phyloP scores from a whole-genome alignment of 2,797 vertebrate genomes.

The Zalophus californianus region DNA sequence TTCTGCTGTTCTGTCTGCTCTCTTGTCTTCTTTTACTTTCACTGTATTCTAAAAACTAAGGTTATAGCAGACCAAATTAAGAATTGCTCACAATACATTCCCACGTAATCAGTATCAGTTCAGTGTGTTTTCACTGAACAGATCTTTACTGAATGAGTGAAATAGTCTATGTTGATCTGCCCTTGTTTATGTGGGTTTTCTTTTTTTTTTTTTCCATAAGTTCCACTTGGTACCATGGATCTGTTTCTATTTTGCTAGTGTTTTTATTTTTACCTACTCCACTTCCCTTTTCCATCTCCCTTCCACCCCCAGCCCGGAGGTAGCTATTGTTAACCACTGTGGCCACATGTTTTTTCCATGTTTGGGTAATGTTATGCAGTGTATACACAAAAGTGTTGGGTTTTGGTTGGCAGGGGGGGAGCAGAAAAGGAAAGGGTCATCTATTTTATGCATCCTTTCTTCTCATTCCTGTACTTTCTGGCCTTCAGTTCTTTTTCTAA shows the following conservation, averaged over 20 bases:
- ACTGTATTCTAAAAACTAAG: not conserved
- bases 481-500: not conserved
- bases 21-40: not conserved
- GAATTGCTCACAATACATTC: not conserved
- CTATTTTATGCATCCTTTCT: not conserved
- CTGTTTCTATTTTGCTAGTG: not conserved
- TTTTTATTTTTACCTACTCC: not conserved
- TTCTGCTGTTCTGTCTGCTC: not conserved
- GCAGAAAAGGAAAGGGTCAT: not conserved
- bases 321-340: not conserved
- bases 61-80: not conserved
- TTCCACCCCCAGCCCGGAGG: not conserved
- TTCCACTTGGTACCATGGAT: not conserved
- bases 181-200: not conserved
- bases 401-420: accelerated
- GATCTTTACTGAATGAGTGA: not conserved
- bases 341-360: not conserved
- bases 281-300: not conserved
- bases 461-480: not conserved
- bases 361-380: not conserved
- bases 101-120: not conserved
- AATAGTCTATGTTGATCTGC: not conserved
- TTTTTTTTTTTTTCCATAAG: not conserved
- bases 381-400: not conserved
- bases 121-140: not conserved